These are phyloP conservation scores for Spatulosminthurus flaviceps DNA, from an alignment of 2,888 invertebrate genomes.

Conservation along the genomic window DNA sequence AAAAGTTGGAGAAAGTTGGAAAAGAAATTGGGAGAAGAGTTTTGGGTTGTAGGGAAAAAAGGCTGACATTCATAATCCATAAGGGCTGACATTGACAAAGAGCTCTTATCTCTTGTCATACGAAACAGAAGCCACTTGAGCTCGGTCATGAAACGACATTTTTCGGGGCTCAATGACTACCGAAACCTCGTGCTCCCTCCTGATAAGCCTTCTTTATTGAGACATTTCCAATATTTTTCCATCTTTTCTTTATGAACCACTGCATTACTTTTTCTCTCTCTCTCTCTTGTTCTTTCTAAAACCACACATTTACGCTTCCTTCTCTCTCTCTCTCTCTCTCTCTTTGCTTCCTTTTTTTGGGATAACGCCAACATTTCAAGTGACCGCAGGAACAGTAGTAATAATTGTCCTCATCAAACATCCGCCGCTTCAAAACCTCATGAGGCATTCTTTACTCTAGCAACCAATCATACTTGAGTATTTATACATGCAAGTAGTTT, in stretches of 20 bases:
- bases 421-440: too few relatives aligned
- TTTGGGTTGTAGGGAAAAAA: slow-evolving; percentile 27
- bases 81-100: slow-evolving; percentile 62
- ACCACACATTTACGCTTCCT: too few relatives aligned
- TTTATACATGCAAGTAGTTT: too few relatives aligned
- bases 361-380: background rate
- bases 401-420: too few relatives aligned
- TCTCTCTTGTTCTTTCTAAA: background rate
- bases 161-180: slow-evolving; percentile 51
- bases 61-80: slow-evolving; percentile 61
- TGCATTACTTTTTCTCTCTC: background rate
- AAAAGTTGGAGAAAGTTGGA: slow-evolving; percentile 13
- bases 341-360: background rate
- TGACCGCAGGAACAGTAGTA: background rate
- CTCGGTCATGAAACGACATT: slow-evolving; percentile 54
- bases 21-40: slow-evolving; percentile 18
- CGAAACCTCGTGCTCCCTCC: slow-evolving; percentile 43
- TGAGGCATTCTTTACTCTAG: too few relatives aligned
- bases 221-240: slow-evolving; percentile 60
- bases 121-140: slow-evolving; percentile 61
- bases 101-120: slow-evolving; percentile 62
- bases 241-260: slow-evolving; percentile 33
- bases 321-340: background rate
- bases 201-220: slow-evolving; percentile 61
- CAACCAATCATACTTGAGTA: too few relatives aligned